Evolutionary conservation across 2,113 vertebrate genomes (phyloP).

Genomic region (Picathartes gymnocephalus): DNA sequence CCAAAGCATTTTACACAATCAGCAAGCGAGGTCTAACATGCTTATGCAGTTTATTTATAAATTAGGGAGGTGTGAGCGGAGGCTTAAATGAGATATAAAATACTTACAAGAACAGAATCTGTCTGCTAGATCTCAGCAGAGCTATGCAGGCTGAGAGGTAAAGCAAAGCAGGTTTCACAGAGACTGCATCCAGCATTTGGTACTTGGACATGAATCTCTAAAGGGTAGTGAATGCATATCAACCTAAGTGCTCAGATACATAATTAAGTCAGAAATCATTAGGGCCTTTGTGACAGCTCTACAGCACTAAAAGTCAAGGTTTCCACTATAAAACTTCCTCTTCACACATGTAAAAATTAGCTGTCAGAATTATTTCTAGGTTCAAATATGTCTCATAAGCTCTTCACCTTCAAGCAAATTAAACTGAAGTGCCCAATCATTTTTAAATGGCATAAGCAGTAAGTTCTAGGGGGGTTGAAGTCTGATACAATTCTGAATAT

Average conservation of each 20-base stretch:
- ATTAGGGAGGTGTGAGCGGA: not conserved
- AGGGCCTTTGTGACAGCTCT: not conserved
- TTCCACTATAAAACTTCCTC: not conserved
- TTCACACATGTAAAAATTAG: not conserved
- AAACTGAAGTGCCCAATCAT: slow-evolving; percentile 35
- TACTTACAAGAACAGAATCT: not conserved
- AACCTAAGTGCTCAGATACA: not conserved
- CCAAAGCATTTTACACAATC: not conserved
- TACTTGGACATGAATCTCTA: not conserved
- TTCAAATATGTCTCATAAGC: not conserved
- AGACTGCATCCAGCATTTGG: not conserved
- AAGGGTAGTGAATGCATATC: not conserved
- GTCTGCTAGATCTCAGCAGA: not conserved
- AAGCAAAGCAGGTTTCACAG: not conserved
- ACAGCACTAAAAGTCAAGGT: not conserved
- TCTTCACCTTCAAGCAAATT: slow-evolving; percentile 36
- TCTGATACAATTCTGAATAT: not conserved
- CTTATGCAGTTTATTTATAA: not conserved
- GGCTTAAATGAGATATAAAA: not conserved
- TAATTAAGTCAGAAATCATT: slow-evolving; percentile 14
- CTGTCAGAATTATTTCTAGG: slow-evolving; percentile 19
- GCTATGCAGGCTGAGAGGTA: not conserved
- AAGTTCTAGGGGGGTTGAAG: not conserved
- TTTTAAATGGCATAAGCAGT: not conserved
- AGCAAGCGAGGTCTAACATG: not conserved